Base-by-base conservation (phyloP, 2,797 vertebrate genomes). In the Melanotaenia trifasciata region DNA sequence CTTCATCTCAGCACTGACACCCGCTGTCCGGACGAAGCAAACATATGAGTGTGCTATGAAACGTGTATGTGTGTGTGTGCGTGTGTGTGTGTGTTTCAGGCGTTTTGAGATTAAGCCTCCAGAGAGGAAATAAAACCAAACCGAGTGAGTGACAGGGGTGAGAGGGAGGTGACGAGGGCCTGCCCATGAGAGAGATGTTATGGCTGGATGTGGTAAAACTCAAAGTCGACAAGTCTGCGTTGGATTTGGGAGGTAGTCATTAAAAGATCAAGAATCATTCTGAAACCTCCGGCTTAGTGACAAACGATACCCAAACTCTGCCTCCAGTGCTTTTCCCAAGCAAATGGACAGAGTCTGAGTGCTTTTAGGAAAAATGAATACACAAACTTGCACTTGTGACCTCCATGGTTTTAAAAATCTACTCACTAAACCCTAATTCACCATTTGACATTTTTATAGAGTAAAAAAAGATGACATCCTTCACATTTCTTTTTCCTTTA, bases 381-480 rank as follows among this genome's bases (percentile, higher is more conserved):
- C 63, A 79, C 12, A 26, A 70, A 68, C 68, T 63, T 74, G 65
- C 64, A 78, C 81, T 88, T 64, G 60, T 80, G 50, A 79, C 77
- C 67, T 7, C 53, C 18, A 10, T 2, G 26, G 18, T 63, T 60
- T 64, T 57, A 60, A 53, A 77, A 70, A 68, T 57, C 70, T 36
- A 58, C 69, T 51, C 64, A 43, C 74, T 77, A 79, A 74, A 74
- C 50, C 63, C 59, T 47, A 9, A 51, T 74, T 78, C 76, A 61
- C 70, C 79, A 45, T 38, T 73, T 74, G 64, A 65, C 73, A 69
- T 73, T 66, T 74, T 80, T 50, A 72, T 18, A 58, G 50, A 62
- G 59, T 81, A 86, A 47, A 83, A 87, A 43, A 36, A 90, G 80
- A 81, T 83, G 86, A 92, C 90, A 92, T 93, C 85, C 89, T 82